Conservation (phyloP, 2,888 invertebrate species). For the Plutella xylostella region DNA sequence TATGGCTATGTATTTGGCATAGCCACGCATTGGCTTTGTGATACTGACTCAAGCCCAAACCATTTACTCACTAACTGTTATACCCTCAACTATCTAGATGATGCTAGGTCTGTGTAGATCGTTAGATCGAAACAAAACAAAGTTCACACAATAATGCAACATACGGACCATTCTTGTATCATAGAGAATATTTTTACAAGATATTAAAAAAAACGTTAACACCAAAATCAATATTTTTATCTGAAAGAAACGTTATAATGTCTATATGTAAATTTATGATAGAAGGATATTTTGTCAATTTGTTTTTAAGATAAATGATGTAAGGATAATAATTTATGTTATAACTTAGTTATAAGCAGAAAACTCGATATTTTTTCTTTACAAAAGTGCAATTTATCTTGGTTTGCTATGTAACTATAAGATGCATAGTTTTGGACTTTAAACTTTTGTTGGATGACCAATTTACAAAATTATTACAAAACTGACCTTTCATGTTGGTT, state of each 20-base stretch:
- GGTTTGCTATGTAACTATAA: constrained; percentile 15
- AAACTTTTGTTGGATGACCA: too few species aligned
- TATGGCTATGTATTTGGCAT: too few species aligned
- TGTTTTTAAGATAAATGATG: constrained; percentile 24
- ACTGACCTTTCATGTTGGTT: too few species aligned
- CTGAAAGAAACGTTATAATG: constrained; percentile 36
- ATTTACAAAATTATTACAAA: too few species aligned
- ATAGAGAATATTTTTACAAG: constrained; percentile 57
- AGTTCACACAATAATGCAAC: constrained; percentile 47
- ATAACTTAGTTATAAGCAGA: constrained; percentile 15
- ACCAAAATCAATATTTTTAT: constrained; percentile 36
- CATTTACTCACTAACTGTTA: too few species aligned
- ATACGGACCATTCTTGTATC: constrained; percentile 49
- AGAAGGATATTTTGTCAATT: constrained; percentile 60
- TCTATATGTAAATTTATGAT: constrained; percentile 47
- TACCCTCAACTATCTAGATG: too few species aligned
- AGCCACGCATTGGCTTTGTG: too few species aligned
- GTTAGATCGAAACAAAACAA: constrained; percentile 22
- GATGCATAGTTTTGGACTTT: constrained; percentile 21
- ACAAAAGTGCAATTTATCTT: constrained; percentile 20
- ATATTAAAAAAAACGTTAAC: constrained; percentile 24
- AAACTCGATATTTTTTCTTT: constrained; percentile 23
- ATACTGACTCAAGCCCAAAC: too few species aligned
- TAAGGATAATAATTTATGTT: constrained; percentile 6
- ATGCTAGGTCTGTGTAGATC: too few species aligned